Conservation (phyloP, 2,113 vertebrate species). For the Oncorhynchus nerka region DNA sequence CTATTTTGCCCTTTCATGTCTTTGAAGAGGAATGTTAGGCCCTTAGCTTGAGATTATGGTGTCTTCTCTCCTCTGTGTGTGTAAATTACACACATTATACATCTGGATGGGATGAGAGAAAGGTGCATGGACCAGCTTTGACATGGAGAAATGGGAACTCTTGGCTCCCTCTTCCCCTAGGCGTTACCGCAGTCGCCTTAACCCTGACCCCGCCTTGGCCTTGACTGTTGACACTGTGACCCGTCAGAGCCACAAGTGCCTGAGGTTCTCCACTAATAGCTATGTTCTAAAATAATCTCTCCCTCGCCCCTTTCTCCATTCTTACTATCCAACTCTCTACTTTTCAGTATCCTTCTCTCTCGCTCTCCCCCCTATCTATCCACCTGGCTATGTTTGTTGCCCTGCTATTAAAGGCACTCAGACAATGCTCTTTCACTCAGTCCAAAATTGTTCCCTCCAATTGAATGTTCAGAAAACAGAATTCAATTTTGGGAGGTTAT, state of each 20-base stretch:
- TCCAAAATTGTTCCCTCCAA: too few species aligned
- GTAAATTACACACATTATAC: background rate
- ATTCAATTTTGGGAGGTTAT: too few species aligned
- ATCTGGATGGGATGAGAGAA: background rate
- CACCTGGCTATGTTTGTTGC: too few species aligned
- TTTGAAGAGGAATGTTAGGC: background rate
- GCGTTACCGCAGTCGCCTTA: background rate
- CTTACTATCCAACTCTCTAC: background rate
- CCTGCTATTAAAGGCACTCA: too few species aligned
- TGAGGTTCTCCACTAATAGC: background rate
- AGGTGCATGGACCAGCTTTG: constrained; percentile 23
- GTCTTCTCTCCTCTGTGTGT: background rate
- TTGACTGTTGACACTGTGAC: constrained; percentile 3
- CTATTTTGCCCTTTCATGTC: background rate
- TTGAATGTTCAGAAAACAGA: too few species aligned
- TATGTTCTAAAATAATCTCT: background rate
- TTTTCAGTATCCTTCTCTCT: too few species aligned
- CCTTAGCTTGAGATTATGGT: background rate
- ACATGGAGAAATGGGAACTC: constrained; percentile 7
- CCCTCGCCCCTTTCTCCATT: background rate
- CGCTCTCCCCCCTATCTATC: too few species aligned
- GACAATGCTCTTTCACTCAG: too few species aligned
- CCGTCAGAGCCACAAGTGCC: background rate
- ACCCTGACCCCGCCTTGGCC: constrained; percentile 13
- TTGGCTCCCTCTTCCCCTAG: background rate